These are phyloP conservation scores for Trichomycterus rosablanca DNA, from an alignment of 2,113 vertebrate species.

Conservation along the genomic window DNA sequence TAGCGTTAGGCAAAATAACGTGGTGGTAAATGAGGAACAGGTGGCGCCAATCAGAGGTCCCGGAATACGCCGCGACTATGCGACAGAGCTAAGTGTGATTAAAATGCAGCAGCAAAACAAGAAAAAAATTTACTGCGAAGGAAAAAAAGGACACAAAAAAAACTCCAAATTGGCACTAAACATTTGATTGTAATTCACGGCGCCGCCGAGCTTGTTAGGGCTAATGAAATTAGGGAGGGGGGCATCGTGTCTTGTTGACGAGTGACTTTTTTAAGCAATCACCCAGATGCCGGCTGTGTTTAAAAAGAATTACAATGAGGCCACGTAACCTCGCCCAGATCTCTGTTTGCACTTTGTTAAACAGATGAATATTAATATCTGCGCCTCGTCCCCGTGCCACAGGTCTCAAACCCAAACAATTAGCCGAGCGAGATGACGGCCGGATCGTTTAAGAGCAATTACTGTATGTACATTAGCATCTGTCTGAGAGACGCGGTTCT, in stretches of 20 bases:
- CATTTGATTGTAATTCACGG: constrained; percentile 42
- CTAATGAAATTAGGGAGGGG: constrained; percentile 52
- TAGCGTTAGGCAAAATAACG: too few relatives aligned
- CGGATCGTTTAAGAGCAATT: constrained; percentile 19
- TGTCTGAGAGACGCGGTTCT: too few relatives aligned
- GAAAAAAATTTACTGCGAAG: background rate
- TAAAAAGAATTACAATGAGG: constrained; percentile 47
- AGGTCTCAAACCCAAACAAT: constrained; percentile 38
- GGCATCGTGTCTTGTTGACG: constrained; percentile 51
- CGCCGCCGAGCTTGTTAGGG: constrained; percentile 46
- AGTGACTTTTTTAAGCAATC: constrained; percentile 53
- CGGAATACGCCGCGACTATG: too few relatives aligned
- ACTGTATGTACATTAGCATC: constrained; percentile 5
- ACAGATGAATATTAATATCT: constrained; percentile 43
- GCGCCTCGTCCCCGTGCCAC: background rate
- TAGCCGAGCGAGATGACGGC: constrained; percentile 27
- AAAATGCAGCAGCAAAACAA: background rate
- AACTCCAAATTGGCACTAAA: background rate
- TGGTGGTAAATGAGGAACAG: too few relatives aligned
- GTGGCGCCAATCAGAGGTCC: too few relatives aligned
- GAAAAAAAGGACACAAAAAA: constrained; percentile 1
- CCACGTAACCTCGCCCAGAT: constrained; percentile 19
- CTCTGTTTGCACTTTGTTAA: constrained; percentile 6
- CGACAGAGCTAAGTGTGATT: too few relatives aligned
- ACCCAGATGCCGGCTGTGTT: constrained; percentile 46